Conservation (phyloP, 2,113 vertebrate genomes). For the Nesoenas mayeri region DNA sequence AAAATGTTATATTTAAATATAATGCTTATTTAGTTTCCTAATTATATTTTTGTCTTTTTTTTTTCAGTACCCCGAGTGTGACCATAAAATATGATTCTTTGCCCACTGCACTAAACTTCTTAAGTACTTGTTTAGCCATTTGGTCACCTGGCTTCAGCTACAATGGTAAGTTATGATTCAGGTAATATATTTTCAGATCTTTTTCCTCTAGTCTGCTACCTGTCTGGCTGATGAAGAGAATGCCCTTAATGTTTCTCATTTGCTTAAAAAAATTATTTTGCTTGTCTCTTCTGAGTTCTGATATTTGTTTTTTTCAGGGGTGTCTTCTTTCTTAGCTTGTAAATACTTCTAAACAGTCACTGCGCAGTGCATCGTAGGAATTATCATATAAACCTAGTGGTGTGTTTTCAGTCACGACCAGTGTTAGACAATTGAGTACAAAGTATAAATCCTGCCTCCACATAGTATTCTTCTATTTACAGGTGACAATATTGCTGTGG, state of each 20-base stretch:
- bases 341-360: background rate
- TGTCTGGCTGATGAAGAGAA: background rate
- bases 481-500: background rate
- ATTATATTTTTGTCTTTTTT: background rate
- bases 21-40: background rate
- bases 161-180: constrained; percentile 70
- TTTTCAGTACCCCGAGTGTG: constrained; percentile 6
- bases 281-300: background rate
- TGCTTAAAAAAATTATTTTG: background rate
- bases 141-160: constrained; percentile 35
- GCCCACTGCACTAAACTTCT: background rate
- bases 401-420: background rate
- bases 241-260: background rate
- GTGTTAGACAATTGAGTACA: background rate
- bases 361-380: background rate
- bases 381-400: background rate
- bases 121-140: constrained; percentile 48
- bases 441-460: background rate
- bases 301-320: background rate
- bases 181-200: background rate
- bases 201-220: background rate
- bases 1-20: background rate
- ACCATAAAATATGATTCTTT: constrained; percentile 51
- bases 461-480: background rate
- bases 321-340: background rate